Evolutionary conservation across 2,797 vertebrate genomes (phyloP).

Genomic region (Tangara arthus): DNA sequence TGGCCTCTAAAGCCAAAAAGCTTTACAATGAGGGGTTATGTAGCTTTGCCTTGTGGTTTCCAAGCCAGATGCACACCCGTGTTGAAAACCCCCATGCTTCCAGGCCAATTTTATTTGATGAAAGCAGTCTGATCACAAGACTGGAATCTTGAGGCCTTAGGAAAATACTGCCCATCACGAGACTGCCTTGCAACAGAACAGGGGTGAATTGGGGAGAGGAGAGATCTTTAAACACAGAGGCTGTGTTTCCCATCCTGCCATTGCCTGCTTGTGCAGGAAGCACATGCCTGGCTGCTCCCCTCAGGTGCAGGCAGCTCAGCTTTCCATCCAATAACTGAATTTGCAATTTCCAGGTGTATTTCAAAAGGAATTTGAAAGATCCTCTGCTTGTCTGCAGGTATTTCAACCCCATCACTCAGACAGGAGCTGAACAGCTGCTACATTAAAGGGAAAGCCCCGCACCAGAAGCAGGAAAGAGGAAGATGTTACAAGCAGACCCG

Average conservation of each 20-base stretch:
- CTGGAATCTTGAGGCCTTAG: background rate
- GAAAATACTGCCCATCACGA: background rate
- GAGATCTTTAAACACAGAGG: background rate
- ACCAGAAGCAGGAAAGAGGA: slow-evolving; percentile 36
- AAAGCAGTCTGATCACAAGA: background rate
- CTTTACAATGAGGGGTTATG: background rate
- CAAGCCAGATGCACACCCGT: background rate
- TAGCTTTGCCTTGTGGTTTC: background rate
- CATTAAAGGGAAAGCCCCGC: slow-evolving; percentile 52
- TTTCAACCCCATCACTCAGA: slow-evolving; percentile 41
- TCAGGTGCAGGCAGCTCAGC: background rate
- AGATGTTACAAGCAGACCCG: slow-evolving; percentile 61
- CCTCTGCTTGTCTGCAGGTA: slow-evolving; percentile 6
- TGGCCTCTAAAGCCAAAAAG: background rate
- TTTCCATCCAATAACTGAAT: background rate
- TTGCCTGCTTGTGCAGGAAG: background rate
- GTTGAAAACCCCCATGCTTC: background rate
- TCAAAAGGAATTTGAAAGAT: slow-evolving; percentile 54
- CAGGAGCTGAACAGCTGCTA: slow-evolving; percentile 51
- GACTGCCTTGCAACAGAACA: background rate
- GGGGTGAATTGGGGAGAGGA: background rate
- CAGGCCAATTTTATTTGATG: background rate
- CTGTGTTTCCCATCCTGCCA: background rate
- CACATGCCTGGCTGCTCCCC: background rate
- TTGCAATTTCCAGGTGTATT: slow-evolving; percentile 52